Evolutionary conservation across 2,888 invertebrate species (phyloP).

Genomic region (Azorinus chamasolen): DNA sequence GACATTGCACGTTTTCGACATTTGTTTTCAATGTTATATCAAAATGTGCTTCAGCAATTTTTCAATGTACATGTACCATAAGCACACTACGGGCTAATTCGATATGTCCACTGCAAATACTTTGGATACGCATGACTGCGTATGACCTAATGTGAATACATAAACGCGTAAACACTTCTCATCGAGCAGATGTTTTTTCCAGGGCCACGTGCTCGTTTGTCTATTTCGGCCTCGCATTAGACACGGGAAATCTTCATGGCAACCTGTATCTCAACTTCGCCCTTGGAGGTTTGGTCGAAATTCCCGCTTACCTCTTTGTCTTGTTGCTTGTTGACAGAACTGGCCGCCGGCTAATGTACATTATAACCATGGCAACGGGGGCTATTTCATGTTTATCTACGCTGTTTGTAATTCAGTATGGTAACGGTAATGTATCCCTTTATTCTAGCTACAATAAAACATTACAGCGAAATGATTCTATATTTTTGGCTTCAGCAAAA

Average conservation of each 20-base stretch:
- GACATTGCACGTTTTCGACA: too few relatives aligned
- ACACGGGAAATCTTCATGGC: constrained; percentile 76
- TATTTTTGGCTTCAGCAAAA: too few relatives aligned
- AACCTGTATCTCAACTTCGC: constrained; percentile 79
- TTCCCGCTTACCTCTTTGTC: constrained; percentile 71
- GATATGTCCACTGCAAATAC: too few relatives aligned
- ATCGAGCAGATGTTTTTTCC: neutral
- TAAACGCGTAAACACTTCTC: too few relatives aligned
- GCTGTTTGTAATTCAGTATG: constrained; percentile 36
- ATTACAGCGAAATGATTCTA: too few relatives aligned
- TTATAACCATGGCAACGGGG: constrained; percentile 71
- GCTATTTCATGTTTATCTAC: constrained; percentile 68
- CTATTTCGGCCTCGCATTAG: constrained; percentile 77
- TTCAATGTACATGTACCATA: too few relatives aligned
- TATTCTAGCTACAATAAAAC: too few relatives aligned
- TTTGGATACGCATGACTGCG: too few relatives aligned
- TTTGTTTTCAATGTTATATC: too few relatives aligned
- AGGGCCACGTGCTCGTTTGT: constrained; percentile 78
- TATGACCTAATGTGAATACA: too few relatives aligned
- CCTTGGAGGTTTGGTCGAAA: constrained; percentile 74
- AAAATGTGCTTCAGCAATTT: too few relatives aligned
- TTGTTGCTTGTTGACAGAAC: constrained; percentile 68
- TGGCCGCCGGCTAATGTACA: constrained; percentile 72
- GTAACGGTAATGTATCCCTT: constrained; percentile 3
- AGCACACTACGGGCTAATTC: too few relatives aligned